Conservation (phyloP, 2,113 vertebrate species). For the Mastomys coucha region DNA sequence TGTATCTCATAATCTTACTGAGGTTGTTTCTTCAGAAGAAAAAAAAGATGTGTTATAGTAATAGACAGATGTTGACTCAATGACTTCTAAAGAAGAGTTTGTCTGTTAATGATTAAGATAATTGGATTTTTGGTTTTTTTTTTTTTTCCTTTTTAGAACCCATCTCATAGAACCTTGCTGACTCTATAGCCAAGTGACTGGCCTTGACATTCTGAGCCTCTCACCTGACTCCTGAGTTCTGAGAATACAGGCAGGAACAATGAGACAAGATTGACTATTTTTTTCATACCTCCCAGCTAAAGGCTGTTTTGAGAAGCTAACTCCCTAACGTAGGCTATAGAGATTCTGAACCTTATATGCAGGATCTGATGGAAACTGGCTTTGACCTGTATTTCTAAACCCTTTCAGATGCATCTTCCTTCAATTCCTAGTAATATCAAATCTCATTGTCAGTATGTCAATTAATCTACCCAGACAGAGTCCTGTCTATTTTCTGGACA, state of each 20-base stretch:
- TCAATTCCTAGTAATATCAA: not conserved
- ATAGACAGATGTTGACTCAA: not conserved
- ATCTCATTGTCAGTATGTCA: not conserved
- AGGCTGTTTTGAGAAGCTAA: not conserved
- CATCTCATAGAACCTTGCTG: not conserved
- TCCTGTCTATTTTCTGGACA: not conserved
- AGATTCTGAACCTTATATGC: not conserved
- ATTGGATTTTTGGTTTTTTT: not conserved
- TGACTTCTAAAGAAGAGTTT: constrained; percentile 28
- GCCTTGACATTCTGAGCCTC: not conserved
- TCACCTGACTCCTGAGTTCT: not conserved
- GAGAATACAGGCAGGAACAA: not conserved
- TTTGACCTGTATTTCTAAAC: not conserved
- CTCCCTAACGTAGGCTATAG: not conserved
- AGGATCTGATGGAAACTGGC: not conserved
- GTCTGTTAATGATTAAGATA: not conserved
- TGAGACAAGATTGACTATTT: not conserved
- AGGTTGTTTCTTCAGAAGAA: not conserved
- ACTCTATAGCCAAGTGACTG: too few relatives aligned
- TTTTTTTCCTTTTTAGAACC: not conserved
- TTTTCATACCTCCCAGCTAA: not conserved
- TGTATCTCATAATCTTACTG: constrained; percentile 1
- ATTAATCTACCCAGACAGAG: not conserved
- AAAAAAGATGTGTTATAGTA: not conserved
- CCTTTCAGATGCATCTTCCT: not conserved